Conservation (phyloP, 2,888 invertebrate species). For the Argynnis bischoffii region DNA sequence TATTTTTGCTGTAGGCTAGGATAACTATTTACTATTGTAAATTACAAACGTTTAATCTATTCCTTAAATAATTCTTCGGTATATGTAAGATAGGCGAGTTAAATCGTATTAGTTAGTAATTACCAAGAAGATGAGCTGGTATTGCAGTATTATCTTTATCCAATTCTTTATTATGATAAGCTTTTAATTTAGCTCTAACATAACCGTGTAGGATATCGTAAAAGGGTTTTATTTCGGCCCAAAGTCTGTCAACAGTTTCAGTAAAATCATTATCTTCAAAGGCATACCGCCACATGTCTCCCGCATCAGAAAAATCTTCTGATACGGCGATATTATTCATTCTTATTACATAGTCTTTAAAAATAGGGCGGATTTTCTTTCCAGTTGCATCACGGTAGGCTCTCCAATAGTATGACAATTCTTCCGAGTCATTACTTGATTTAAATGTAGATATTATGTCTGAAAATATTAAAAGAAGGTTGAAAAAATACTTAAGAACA, state of each 20-base stretch:
- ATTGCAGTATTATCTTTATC: constrained; percentile 77
- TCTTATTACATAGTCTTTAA: constrained; percentile 82
- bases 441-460: constrained; percentile 70
- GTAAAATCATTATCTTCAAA: constrained; percentile 71
- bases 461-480: constrained; percentile 44
- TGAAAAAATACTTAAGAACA: background rate
- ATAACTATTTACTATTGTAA: no score
- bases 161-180: constrained; percentile 73
- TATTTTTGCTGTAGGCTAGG: no score
- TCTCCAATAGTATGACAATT: constrained; percentile 84
- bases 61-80: no score
- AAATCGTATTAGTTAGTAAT: constrained; percentile 17
- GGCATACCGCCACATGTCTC: constrained; percentile 73
- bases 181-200: constrained; percentile 80
- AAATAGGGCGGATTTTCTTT: constrained; percentile 81
- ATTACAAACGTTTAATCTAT: no score
- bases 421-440: constrained; percentile 82
- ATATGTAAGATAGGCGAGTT: no score
- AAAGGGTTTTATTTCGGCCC: constrained; percentile 84
- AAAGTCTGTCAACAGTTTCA: constrained; percentile 72
- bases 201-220: constrained; percentile 85
- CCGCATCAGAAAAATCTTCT: constrained; percentile 77
- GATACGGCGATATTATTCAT: constrained; percentile 83
- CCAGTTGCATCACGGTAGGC: constrained; percentile 85
- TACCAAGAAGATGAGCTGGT: constrained; percentile 87